phyloP scores from a whole-genome alignment of 2,113 vertebrate species.

The Lasiurus cinereus region DNA sequence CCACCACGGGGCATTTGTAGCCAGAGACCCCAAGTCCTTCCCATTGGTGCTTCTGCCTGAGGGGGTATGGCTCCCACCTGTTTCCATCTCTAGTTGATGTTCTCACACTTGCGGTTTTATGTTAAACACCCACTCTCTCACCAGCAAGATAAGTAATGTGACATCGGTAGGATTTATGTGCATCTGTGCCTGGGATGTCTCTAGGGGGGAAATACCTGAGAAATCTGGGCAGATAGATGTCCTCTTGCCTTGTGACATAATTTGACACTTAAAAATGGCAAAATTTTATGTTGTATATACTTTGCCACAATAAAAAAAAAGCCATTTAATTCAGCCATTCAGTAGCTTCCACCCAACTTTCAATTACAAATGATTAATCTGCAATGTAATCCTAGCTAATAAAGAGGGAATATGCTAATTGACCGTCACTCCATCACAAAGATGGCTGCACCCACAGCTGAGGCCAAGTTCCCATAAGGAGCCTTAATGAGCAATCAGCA shows the following conservation, averaged over 20 bases:
- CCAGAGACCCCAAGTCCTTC: neutral
- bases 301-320: neutral
- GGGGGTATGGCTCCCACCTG: neutral
- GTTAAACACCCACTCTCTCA: too few species aligned
- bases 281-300: neutral
- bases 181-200: too few species aligned
- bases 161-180: neutral
- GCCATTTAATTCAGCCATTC: neutral
- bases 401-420: too few species aligned
- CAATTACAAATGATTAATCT: constrained; percentile 4
- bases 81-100: neutral
- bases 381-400: neutral
- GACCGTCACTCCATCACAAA: too few species aligned
- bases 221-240: too few species aligned
- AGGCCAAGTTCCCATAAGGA: too few species aligned
- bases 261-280: neutral
- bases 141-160: neutral
- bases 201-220: neutral
- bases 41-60: neutral
- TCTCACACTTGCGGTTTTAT: neutral
- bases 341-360: neutral
- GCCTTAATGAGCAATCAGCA: too few species aligned
- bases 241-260: neutral
- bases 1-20: neutral
- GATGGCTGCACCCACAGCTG: too few species aligned